Base-by-base conservation (phyloP, 2,888 invertebrate species). In the Lepidonotus clava region DNA sequence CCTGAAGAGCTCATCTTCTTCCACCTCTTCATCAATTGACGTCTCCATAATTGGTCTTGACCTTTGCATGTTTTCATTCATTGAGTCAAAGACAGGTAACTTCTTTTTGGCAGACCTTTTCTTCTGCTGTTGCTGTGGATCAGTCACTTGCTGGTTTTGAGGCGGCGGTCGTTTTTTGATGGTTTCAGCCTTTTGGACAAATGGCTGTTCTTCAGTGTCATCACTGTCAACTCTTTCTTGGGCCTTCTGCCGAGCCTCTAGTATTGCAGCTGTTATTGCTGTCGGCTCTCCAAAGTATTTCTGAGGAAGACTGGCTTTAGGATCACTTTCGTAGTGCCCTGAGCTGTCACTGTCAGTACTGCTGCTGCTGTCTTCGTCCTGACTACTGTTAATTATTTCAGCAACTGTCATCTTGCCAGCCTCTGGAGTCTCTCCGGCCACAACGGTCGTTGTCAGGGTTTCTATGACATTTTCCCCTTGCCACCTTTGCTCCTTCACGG, bases 401-500 rank as follows among this genome's bases (percentile, higher is more conserved):
- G 80, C 80, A 8, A 80, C 28, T 66, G 24, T 41, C 18, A 40
- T n/a, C 46, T 46, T 41, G 14, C 32, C 80, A n/a, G 71, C 38
- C 36, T 71, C 38, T 36, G 36, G 21, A 36, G 18, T 34, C 24
- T 71, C 36, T 38, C 11, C 36, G 34, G 71, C 36, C n/a, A 21
- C 24, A 5, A 34, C 71, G 46, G 36, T 71, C 21, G 71, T 71
- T 6, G 71, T 71, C 11, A 34, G 24, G 34, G 71, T 71, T n/a
- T 71, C 71, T 4, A 71, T 71, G 11, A 71, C 71, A 71, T 71
- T 71, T n/a, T 71, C 71, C 40, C 80, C 80, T 24, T 46, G 5
- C 51, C 41, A 41, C 24, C 41, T 28, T n/a, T 80, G 46, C 28
- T 80, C 80, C 28, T 80, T 80, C 18, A 46, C 51, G 32, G 80